Base-by-base conservation (phyloP, 2,113 vertebrate species). In the Protomyctophum bolini region DNA sequence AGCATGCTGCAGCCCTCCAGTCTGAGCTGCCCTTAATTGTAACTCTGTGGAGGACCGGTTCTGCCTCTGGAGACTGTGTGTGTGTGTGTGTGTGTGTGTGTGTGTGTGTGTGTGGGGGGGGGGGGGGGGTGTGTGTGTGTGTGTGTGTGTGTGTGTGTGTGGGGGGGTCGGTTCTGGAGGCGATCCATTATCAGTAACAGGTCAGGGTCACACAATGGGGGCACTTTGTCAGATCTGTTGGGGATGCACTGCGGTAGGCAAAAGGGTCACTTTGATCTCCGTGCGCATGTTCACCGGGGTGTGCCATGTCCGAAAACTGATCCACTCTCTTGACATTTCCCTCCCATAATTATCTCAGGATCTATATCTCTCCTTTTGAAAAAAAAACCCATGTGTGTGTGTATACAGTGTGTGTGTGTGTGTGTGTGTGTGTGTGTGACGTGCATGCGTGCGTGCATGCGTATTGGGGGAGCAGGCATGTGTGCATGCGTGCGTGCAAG, bases 261-360 rank as follows among this genome's bases (percentile, higher is more conserved):
- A 77, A 68, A 77, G 67, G 75, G 51, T 68, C 9, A 14, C 91
- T 94, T 94, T 93, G 92, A 93, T 93, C 91, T 81, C 55, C 4
- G 81, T 46, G 74, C 49, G 65, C 78, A 85, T 89, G 92, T 85
- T 94, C 92, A 89, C 80, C 82, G 63, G 91, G 92, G 90, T 93
- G 93, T 93, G 89, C 92, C 91, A 70, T 79, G 86, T 88, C 82
- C 78, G 92, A 85, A 94, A 95, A 86, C 73, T 28, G 87, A 93
- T 89, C 91, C 76, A 61, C 64, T 77, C 72, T 74, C 66, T 41
- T 87, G 75, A 91, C 81, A 79, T 88, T 91, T 88, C 79, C 83
- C 72, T 79, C 79, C 67, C 76, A 52, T 82, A 81, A 82, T 63
- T 49, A 69, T 84, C 62, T 66, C 54, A 67, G 68, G 68, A 79